These are phyloP conservation scores for Amblyjoppa proteus DNA, from an alignment of 2,888 invertebrate genomes.

Conservation along the genomic window DNA sequence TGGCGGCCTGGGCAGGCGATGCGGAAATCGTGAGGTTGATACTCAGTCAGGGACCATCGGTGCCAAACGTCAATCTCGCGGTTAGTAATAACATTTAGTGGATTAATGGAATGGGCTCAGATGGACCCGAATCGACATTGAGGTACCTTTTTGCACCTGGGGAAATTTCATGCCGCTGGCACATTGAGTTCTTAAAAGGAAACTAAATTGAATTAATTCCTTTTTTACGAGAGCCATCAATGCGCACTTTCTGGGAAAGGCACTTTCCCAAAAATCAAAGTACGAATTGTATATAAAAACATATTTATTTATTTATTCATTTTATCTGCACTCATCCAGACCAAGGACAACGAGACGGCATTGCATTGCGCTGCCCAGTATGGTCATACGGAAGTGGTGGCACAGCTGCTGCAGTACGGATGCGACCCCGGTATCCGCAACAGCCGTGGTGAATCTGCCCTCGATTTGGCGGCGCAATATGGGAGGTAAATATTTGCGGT, in stretches of 20 bases:
- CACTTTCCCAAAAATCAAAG: neutral
- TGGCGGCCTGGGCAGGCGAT: constrained; percentile 98
- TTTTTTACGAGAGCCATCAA: neutral
- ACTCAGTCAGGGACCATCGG: constrained; percentile 92
- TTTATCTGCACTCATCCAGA: constrained; percentile 86
- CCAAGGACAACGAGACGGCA: constrained; percentile 96
- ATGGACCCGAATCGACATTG: neutral
- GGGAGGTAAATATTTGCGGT: constrained; percentile 88
- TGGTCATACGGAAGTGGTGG: constrained; percentile 94
- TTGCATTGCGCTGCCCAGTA: constrained; percentile 97
- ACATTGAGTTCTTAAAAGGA: neutral
- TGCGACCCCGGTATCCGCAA: constrained; percentile 96
- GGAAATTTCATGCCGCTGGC: neutral
- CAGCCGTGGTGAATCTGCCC: constrained; percentile 94
- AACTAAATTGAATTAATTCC: neutral
- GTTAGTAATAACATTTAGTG: constrained; percentile 86
- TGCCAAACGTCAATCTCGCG: constrained; percentile 94
- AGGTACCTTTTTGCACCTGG: neutral
- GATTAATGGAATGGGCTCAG: neutral
- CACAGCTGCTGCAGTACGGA: constrained; percentile 92
- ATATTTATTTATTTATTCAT: constrained; percentile 16
- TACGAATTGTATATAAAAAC: neutral
- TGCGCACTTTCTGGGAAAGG: neutral
- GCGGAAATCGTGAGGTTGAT: constrained; percentile 94
- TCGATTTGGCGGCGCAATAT: constrained; percentile 97